Conservation (phyloP, 2,113 vertebrate species). For the Candoia aspera region DNA sequence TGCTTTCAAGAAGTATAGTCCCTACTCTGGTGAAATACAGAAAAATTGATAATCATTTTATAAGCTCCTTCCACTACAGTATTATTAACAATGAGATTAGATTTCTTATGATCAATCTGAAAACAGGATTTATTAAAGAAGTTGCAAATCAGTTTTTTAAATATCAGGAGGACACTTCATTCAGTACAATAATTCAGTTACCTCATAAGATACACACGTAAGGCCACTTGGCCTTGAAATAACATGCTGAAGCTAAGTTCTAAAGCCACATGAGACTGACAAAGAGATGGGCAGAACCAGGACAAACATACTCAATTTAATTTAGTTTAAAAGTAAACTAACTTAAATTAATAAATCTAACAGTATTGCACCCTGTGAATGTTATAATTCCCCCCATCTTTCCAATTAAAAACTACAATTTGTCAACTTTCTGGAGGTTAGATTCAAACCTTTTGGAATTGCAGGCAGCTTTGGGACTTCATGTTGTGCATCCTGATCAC, state of each 20-base stretch:
- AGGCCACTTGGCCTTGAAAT: not conserved
- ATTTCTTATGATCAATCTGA: not conserved
- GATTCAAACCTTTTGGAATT: not conserved
- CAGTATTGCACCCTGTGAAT: not conserved
- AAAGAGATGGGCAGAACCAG: not conserved
- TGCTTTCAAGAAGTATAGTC: not conserved
- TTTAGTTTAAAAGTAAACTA: not conserved
- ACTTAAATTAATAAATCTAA: not conserved
- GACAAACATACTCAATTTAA: no score
- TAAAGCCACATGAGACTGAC: not conserved
- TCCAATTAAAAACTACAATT: not conserved
- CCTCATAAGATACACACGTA: not conserved
- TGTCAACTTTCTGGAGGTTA: not conserved
- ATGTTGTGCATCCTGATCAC: not conserved
- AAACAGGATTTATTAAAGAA: constrained; percentile 12
- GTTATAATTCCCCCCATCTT: not conserved
- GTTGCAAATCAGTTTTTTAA: not conserved
- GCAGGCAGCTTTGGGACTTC: not conserved
- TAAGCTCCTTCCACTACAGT: not conserved
- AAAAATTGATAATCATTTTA: not conserved
- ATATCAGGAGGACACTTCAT: not conserved
- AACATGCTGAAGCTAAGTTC: not conserved
- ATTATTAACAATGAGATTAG: not conserved
- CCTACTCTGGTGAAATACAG: not conserved
- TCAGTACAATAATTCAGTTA: not conserved